A percentile compares a stretch with the other conserved stretches of the same genome.
phyloP scores from a whole-genome alignment of 2,888 invertebrate species.

The Pammene fasciana region DNA sequence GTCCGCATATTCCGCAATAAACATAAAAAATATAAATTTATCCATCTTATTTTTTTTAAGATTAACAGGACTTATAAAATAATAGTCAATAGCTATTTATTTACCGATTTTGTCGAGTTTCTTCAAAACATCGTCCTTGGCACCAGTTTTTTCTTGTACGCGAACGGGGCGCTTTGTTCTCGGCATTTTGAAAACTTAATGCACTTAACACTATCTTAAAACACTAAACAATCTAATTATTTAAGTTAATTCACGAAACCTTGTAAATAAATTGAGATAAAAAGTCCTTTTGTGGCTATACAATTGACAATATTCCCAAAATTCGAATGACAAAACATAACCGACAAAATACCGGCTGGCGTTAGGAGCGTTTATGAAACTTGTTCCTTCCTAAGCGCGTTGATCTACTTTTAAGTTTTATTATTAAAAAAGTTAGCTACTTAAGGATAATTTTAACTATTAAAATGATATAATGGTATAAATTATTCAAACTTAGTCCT shows the following conservation, averaged over 20 bases:
- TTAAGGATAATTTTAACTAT: no score
- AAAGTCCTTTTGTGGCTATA: background rate
- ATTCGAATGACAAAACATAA: conserved; percentile 37
- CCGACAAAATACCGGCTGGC: conserved; percentile 26
- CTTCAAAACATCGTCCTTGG: conserved; percentile 62
- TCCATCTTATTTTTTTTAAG: no score
- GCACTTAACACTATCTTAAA: conserved; percentile 19
- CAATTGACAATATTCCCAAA: conserved; percentile 7
- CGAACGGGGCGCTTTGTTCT: conserved; percentile 72
- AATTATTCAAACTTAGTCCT: no score
- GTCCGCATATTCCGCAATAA: no score
- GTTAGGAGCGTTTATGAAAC: conserved; percentile 13
- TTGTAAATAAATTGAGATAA: conserved; percentile 44
- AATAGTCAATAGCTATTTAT: conserved; percentile 7
- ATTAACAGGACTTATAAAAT: background rate
- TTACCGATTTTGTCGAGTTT: conserved; percentile 68
- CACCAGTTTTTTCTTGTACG: conserved; percentile 62
- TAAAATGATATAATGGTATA: no score
- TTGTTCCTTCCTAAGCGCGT: background rate
- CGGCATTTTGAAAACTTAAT: conserved; percentile 61
- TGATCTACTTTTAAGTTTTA: background rate
- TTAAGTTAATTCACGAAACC: conserved; percentile 26
- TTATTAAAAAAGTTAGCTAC: no score
- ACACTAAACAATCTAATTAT: conserved; percentile 21
- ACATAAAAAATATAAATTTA: no score